Percentiles rank a stretch among this genome's conserved stretches.
Evolutionary conservation across 2,113 vertebrate species (phyloP).

Genomic region (Andinoacara biseriatus): DNA sequence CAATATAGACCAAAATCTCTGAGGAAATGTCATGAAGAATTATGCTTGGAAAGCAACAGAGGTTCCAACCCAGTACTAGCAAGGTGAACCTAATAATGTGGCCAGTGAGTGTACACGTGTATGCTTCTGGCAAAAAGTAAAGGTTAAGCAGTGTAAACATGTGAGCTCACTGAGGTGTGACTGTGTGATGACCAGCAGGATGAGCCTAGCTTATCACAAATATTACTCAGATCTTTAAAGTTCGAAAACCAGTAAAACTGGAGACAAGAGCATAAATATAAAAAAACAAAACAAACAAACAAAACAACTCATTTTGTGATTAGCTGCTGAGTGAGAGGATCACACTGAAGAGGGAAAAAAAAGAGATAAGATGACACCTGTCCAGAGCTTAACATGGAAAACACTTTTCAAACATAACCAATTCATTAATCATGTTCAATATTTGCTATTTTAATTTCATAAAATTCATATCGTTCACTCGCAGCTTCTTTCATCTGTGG

Average conservation of each 20-base stretch:
- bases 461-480: conserved; percentile 43
- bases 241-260: neutral
- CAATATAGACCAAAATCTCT: neutral
- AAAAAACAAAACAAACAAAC: neutral
- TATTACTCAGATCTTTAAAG: conserved; percentile 30
- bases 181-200: conserved; percentile 28
- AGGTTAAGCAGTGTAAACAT: conserved; percentile 24
- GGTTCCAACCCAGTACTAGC: neutral
- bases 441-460: conserved; percentile 59
- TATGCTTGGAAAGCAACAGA: neutral
- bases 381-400: conserved; percentile 35
- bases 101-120: neutral
- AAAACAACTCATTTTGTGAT: conserved; percentile 23
- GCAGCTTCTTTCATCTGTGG: conserved; percentile 61
- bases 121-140: neutral
- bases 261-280: conserved; percentile 7
- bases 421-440: conserved; percentile 65
- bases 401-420: conserved; percentile 58
- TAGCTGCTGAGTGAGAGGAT: conserved; percentile 25
- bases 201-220: conserved; percentile 18
- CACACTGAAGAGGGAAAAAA: neutral
- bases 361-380: conserved; percentile 45
- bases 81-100: neutral
- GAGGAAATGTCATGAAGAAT: neutral
- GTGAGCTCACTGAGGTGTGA: conserved; percentile 30